These are phyloP conservation scores for Eurypyga helias DNA, from an alignment of 2,113 vertebrate species.

Conservation along the genomic window DNA sequence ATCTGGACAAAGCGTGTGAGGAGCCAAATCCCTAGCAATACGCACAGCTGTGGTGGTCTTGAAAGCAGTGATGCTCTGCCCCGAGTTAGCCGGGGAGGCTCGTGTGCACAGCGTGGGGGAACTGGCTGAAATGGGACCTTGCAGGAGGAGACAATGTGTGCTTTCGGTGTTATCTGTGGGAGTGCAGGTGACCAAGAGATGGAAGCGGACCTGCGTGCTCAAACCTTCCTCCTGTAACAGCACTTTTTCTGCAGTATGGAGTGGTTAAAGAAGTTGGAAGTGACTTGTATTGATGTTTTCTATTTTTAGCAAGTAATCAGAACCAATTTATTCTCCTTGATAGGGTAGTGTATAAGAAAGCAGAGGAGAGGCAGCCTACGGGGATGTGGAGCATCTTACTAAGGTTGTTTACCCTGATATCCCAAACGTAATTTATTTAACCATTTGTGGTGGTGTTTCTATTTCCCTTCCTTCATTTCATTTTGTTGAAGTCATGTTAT, in stretches of 20 bases:
- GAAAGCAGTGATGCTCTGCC: not conserved
- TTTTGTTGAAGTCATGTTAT: not conserved
- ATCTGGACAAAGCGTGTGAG: not conserved
- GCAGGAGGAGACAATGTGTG: not conserved
- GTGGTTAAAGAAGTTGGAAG: conserved; percentile 1
- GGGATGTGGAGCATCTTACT: not conserved
- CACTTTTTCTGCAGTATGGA: not conserved
- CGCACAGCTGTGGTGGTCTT: not conserved
- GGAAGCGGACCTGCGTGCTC: not conserved
- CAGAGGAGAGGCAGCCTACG: not conserved
- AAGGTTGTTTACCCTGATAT: not conserved
- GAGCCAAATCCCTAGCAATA: not conserved
- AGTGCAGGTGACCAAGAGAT: not conserved
- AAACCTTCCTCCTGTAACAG: not conserved
- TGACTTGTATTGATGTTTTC: conserved; percentile 21
- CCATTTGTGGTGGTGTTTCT: not conserved
- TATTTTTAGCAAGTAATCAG: conserved; percentile 50
- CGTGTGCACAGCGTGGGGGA: not conserved
- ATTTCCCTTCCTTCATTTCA: not conserved
- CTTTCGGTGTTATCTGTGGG: not conserved
- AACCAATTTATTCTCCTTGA: conserved; percentile 29
- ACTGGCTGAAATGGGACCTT: not conserved
- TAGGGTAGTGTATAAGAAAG: not conserved
- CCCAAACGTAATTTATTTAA: not conserved
- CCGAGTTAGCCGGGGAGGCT: not conserved